Conservation (phyloP, 2,888 invertebrate species). For the Harpalus rubripes region DNA sequence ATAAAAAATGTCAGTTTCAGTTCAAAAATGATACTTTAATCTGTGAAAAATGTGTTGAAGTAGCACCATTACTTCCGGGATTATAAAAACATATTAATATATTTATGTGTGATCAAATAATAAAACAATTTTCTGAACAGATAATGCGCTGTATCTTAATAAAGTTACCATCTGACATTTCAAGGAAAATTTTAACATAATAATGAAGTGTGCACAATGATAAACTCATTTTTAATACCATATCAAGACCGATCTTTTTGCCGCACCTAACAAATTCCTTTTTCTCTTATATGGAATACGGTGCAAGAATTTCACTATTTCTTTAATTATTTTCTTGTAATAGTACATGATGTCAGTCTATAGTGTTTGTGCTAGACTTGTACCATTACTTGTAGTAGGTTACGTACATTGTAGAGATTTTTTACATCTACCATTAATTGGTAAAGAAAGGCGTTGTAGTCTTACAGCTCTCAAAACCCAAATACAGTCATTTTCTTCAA, state of each 20-base stretch:
- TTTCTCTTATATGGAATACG: neutral
- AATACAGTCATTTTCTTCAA: no score
- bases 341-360: neutral
- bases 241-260: neutral
- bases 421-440: neutral
- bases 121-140: neutral
- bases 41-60: no score
- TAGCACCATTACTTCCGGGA: no score
- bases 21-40: no score
- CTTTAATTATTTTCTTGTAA: constrained; percentile 4
- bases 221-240: neutral
- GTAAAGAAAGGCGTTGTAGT: neutral
- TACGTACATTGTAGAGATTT: neutral
- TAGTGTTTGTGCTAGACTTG: no score
- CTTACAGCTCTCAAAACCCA: neutral
- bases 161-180: neutral
- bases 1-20: no score
- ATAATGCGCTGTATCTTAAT: neutral
- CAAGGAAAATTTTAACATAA: neutral
- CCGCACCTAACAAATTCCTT: neutral
- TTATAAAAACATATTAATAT: neutral
- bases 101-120: neutral
- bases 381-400: neutral
- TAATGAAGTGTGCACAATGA: neutral
- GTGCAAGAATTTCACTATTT: constrained; percentile 2